These are phyloP conservation scores for Drosophila conformis DNA, from an alignment of 2,888 invertebrate species.

Conservation along the genomic window DNA sequence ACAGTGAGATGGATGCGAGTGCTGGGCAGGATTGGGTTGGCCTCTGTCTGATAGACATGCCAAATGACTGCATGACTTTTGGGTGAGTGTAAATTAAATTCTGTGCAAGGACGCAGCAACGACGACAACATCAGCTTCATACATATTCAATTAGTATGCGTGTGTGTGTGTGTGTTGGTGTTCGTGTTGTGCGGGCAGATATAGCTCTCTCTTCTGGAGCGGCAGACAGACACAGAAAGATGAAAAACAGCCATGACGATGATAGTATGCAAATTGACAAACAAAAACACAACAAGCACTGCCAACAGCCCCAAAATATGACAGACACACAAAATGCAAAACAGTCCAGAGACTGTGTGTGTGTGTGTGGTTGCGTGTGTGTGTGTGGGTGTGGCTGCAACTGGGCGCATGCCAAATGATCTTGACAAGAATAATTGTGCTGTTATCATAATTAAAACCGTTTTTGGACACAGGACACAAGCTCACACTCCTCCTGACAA, in stretches of 20 bases:
- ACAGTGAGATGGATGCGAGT: constrained; percentile 71
- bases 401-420: constrained; percentile 74
- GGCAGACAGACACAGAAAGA: constrained; percentile 38
- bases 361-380: constrained; percentile 11
- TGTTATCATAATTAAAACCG: constrained; percentile 83
- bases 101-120: constrained; percentile 66
- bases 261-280: constrained; percentile 84
- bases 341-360: constrained; percentile 15
- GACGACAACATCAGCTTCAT: constrained; percentile 70
- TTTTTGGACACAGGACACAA: constrained; percentile 67
- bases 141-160: constrained; percentile 79
- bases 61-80: constrained; percentile 81
- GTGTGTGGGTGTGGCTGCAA: constrained; percentile 47
- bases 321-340: constrained; percentile 71
- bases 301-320: constrained; percentile 67
- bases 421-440: constrained; percentile 83
- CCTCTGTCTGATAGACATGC: constrained; percentile 73
- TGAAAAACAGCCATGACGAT: constrained; percentile 81
- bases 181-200: constrained; percentile 24
- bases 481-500: constrained; percentile 22
- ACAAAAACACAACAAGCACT: constrained; percentile 69
- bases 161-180: constrained; percentile 33
- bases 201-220: constrained; percentile 13
- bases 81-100: constrained; percentile 81
- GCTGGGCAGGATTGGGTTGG: constrained; percentile 46